These are phyloP conservation scores for Lomographa bimaculata DNA, from an alignment of 2,888 invertebrate species.

Conservation along the genomic window DNA sequence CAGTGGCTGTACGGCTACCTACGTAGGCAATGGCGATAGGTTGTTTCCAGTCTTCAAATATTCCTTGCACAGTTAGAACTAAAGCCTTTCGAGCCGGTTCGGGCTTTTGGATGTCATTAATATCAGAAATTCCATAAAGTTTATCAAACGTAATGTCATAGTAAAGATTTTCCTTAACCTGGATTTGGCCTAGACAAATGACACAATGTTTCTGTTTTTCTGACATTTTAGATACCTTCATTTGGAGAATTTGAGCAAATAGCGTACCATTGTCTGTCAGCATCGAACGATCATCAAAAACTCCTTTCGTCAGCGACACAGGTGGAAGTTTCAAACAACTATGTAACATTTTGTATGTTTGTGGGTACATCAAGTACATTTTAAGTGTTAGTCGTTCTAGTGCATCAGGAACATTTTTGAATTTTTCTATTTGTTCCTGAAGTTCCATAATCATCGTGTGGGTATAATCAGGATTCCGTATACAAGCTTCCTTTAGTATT, in stretches of 20 bases:
- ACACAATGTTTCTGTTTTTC: constrained; percentile 21
- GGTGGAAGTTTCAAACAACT: constrained; percentile 4
- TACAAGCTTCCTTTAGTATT: too few relatives aligned
- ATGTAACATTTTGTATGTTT: constrained; percentile 18
- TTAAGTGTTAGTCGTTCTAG: constrained; percentile 13
- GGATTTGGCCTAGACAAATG: constrained; percentile 19
- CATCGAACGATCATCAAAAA: constrained; percentile 13
- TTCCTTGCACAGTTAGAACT: constrained; percentile 24
- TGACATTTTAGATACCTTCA: constrained; percentile 17
- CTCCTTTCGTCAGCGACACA: constrained; percentile 10
- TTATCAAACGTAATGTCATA: constrained; percentile 23
- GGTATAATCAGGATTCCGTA: neutral
- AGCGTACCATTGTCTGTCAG: constrained; percentile 3
- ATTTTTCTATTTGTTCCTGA: neutral
- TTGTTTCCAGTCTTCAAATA: constrained; percentile 28
- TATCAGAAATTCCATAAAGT: constrained; percentile 24
- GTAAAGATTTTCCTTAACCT: constrained; percentile 20
- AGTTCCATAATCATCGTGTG: neutral
- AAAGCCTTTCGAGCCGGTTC: constrained; percentile 19
- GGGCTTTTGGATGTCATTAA: constrained; percentile 18
- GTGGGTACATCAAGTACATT: constrained; percentile 21
- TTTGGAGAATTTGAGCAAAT: constrained; percentile 13
- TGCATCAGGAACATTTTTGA: neutral
- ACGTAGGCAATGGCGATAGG: constrained; percentile 20
- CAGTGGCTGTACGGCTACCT: neutral